Evolutionary conservation across 2,888 invertebrate species (phyloP), one percentile per base, ranked within the genome.

Genomic region (Beris chalybata): DNA sequence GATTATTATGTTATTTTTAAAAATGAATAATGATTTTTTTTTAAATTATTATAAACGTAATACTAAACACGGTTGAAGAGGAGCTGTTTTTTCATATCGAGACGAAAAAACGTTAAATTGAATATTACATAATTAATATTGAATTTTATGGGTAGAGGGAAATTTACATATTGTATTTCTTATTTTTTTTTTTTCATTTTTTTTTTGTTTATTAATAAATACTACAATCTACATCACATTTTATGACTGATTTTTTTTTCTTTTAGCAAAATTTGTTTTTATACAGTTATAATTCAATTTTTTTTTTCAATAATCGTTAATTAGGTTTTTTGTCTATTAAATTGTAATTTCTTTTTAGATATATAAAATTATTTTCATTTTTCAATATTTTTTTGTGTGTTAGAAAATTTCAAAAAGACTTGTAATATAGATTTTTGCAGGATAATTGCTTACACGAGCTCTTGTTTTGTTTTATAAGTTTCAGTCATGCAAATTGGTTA

Each of bases 181-280:
- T 6, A 13, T 58, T 58, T 2, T 30, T 4, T 58, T 58, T 47
- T 15, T 29, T 58, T 58, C n/a, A 45, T 47, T 58, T 58, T 47
- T 45, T 47, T 58, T 44, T 58, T 57, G 32, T 43, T 66, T 15
- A 67, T 55, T 53, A 58, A 72, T 71, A 72, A 71, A 72, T 71
- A 72, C 72, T 71, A 71, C 67, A 72, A 71, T 70, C 71, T 72
- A 72, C 70, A 72, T 72, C 72, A 72, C 71, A 72, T 72, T 71
- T 71, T 72, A 70, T 72, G 73, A 72, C 72, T 72, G 72, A 71
- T 70, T 63, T 63, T 65, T 56, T 54, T 53, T 47, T 38, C 15
- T 59, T 63, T 50, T 63, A 32, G 29, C 63, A 47, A 47, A 47
- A 45, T 58, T 45, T 22, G 22, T 61, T 61, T 61, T 45, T 48